Base-by-base conservation (phyloP, 2,797 vertebrate genomes). In the Sarcoramphus papa region DNA sequence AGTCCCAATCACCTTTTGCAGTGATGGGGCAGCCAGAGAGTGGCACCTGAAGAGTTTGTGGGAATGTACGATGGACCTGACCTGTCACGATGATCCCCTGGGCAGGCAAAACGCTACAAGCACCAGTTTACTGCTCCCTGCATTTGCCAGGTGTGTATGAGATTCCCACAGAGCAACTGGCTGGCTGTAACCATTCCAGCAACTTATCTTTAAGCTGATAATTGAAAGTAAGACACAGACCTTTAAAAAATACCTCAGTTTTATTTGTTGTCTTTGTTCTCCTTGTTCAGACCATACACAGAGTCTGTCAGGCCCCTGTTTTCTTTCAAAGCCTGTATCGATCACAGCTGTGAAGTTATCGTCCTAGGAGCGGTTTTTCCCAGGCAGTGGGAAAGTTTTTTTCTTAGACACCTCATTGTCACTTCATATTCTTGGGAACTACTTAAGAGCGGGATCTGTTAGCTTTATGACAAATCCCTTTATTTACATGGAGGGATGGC, bases 381-480 rank as follows among this genome's bases (percentile, higher is more conserved):
- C 86, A 91, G 60, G 91, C 81, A 92, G 40, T 35, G 50, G 81
- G 69, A 40, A 90, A 93, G 78, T 93, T 96, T 90, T 77, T 93
- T 88, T 96, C 78, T 75, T 93, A 94, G 87, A 85, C 91, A 95
- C 95, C 94, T 96, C 96, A 93, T 96, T 93, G 87, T 95, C 92
- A 96, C 95, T 90, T 97, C 95, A 94, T 97, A 91, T 96, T 93
- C 85, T 96, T 85, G 37, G 89, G 56, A 96, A 87, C 91, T 90
- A 72, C 82, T 92, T 88, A 67, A 77, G 60, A 95, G 75, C 7
- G 4, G 84, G 87, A 83, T 92, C 95, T 92, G 91, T 77, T 94
- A 74, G 68, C 75, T 96, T 94, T 96, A 93, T 31, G 62, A 65
- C 81, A 96, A 77, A 85, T 90, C 96, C 95, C 95, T 96, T 96